A percentile compares a stretch with the other conserved stretches of the same genome.
Conservation (phyloP, 1,140 invertebrate genomes). For the Cardiocondyla obscurior region DNA sequence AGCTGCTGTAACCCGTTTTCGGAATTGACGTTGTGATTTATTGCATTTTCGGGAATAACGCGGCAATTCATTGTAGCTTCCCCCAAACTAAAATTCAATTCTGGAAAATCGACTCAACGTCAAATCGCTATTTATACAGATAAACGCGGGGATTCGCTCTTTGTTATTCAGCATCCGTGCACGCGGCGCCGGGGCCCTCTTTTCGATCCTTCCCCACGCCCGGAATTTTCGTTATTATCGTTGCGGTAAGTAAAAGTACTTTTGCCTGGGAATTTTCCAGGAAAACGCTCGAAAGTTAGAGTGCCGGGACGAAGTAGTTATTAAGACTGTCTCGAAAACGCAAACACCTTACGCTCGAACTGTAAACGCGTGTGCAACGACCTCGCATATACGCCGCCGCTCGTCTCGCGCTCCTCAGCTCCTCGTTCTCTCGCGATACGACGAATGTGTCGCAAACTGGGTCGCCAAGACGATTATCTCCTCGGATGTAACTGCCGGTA, state of each 20-base stretch:
- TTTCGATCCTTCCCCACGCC: neutral
- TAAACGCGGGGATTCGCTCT: neutral
- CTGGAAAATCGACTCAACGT: neutral
- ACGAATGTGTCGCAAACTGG: constrained; percentile 33
- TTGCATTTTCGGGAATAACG: neutral
- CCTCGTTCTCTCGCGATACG: neutral
- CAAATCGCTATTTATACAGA: neutral
- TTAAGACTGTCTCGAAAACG: constrained; percentile 53
- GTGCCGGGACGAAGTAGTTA: constrained; percentile 18
- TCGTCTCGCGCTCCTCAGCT: neutral
- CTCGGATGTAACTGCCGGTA: constrained; percentile 56
- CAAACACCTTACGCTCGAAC: neutral
- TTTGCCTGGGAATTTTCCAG: constrained; percentile 35
- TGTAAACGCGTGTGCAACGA: neutral
- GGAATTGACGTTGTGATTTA: neutral
- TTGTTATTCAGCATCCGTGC: neutral
- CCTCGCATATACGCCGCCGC: neutral
- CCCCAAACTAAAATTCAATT: neutral
- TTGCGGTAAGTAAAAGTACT: constrained; percentile 38
- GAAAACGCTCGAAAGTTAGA: constrained; percentile 48
- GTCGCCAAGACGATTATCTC: constrained; percentile 64
- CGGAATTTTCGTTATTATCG: constrained; percentile 7
- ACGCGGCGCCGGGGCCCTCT: neutral
- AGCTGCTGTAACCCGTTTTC: neutral
- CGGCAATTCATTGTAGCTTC: neutral